Conservation (phyloP, 1,140 invertebrate species). For the Metopolophium dirhodum region DNA sequence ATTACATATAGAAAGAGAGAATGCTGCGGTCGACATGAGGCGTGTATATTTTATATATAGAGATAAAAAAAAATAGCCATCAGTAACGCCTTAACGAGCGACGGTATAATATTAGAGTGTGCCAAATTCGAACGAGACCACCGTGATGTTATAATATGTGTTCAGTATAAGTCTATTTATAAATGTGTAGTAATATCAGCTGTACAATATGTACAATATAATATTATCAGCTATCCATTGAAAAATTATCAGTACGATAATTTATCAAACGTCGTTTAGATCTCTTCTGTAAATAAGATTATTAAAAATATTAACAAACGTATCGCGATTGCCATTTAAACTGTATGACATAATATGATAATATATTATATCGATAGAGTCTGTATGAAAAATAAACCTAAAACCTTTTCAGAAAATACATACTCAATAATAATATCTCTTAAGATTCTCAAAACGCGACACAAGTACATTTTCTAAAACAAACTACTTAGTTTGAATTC, state of each 20-base stretch:
- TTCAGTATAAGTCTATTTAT: neutral
- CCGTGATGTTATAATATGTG: neutral
- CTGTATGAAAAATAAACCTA: neutral
- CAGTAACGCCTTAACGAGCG: neutral
- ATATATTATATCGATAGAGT: neutral
- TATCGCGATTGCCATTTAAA: neutral
- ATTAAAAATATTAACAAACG: neutral
- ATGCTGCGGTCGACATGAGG: neutral
- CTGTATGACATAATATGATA: neutral
- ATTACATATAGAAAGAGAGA: neutral
- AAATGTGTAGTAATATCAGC: neutral
- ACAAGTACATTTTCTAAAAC: neutral
- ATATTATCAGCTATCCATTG: neutral
- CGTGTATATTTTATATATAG: neutral
- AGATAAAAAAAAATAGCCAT: slow-evolving; percentile 5
- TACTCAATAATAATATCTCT: neutral
- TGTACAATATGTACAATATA: neutral
- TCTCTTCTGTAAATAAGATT: neutral
- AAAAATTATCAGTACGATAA: neutral
- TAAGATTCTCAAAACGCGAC: neutral
- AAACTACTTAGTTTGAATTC: neutral
- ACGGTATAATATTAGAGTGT: neutral
- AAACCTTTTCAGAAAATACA: neutral
- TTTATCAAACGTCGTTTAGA: neutral
- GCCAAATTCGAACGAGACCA: slow-evolving; percentile 6